Evolutionary conservation across 2,888 invertebrate genomes (phyloP).

Genomic region (Tetragonula carbonaria): DNA sequence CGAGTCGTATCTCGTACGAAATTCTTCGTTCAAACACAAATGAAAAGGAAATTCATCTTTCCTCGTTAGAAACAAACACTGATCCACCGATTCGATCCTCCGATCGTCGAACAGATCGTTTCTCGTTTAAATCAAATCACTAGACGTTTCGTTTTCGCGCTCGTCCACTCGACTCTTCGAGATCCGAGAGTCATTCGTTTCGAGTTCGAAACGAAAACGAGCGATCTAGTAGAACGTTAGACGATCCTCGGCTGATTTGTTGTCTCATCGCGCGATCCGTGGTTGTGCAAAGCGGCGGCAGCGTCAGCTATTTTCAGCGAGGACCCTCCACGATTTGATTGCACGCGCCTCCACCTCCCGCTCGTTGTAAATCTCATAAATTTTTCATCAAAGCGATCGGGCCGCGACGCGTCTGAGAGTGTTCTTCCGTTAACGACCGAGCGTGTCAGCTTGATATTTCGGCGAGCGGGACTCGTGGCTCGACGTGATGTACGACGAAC

Average conservation of each 20-base stretch:
- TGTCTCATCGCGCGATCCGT: slow-evolving; percentile 5
- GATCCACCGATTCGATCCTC: no score
- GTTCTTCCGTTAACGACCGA: slow-evolving; percentile 46
- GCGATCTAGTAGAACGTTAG: no score
- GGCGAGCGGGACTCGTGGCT: neutral
- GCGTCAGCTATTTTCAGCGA: slow-evolving; percentile 29
- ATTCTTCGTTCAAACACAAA: no score
- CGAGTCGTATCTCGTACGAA: no score
- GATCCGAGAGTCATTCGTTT: neutral
- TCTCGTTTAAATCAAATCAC: no score
- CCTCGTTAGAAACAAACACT: no score
- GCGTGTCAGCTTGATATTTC: slow-evolving; percentile 40
- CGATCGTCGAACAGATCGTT: no score
- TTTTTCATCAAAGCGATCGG: slow-evolving; percentile 42
- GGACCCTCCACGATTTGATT: slow-evolving; percentile 22
- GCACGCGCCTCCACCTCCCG: neutral
- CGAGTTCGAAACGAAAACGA: no score
- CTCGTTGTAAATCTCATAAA: slow-evolving; percentile 43
- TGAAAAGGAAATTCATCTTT: no score
- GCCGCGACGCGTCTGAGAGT: slow-evolving; percentile 31
- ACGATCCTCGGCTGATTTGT: slow-evolving; percentile 10
- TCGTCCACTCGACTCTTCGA: no score
- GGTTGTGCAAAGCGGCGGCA: neutral
- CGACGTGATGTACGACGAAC: slow-evolving; percentile 18
- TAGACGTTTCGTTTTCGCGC: no score